A percentile compares a stretch with the other conserved stretches of the same genome.
These are phyloP conservation scores for Coremacera marginata DNA, from an alignment of 2,888 invertebrate species.

Conservation along the genomic window DNA sequence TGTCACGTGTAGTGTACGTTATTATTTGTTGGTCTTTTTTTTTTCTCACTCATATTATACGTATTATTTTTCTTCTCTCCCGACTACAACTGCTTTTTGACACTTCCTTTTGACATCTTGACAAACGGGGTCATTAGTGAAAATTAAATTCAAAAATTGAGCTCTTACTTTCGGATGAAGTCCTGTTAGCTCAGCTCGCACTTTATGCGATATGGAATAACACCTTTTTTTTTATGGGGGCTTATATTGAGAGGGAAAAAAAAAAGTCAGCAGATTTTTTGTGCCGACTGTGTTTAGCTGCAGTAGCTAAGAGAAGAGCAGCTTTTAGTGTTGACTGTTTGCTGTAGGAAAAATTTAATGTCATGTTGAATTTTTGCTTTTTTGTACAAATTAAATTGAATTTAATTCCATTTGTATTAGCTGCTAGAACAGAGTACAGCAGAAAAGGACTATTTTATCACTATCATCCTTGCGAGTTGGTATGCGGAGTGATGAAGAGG, in stretches of 20 bases:
- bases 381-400: conserved; percentile 22
- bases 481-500: not conserved
- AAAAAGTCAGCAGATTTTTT: not conserved
- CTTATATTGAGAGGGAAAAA: too few species aligned
- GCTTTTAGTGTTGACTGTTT: not conserved
- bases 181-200: too few species aligned
- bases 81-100: not conserved
- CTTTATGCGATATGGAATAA: too few species aligned
- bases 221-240: too few species aligned
- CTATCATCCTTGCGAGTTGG: not conserved
- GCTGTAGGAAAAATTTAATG: not conserved
- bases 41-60: not conserved
- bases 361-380: conserved; percentile 2
- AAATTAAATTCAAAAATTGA: conserved; percentile 4
- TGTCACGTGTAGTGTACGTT: not conserved
- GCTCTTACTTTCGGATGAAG: too few species aligned
- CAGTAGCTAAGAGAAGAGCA: not conserved
- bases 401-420: conserved; percentile 25
- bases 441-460: too few species aligned
- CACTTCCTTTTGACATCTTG: conserved; percentile 24
- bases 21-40: not conserved
- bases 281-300: not conserved
- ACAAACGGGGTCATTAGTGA: conserved; percentile 33
- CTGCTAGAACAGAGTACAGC: not conserved
- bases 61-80: not conserved